Evolutionary conservation across 2,113 vertebrate genomes (phyloP), one percentile per base, ranked within the genome.

Genomic region (Ardeotis arabs): DNA sequence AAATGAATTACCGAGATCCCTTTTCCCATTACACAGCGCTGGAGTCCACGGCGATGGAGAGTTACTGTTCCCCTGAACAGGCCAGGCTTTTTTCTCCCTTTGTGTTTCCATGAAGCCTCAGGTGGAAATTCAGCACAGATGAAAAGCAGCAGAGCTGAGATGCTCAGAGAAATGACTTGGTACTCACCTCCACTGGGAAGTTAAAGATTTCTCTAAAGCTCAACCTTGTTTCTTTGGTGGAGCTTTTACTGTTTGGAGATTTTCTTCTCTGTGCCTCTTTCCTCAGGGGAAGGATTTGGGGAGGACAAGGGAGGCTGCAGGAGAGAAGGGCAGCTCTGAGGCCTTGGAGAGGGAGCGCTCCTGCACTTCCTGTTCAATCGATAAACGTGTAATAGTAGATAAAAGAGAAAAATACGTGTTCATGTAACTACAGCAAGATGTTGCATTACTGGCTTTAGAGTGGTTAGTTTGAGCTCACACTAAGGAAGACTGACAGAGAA

Each of bases 1-100:
- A 8, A 33, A 27, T 37, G 9, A 2, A 39, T 53, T 45, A 17
- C 50, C 47, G 67, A 20, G 35, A 35, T 14, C 58, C 39, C 66
- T 35, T 29, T 69, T 23, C 27, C 13, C 4, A 35, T 31, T 31
- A 4, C 22, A 0, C 29, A n/a, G 75, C 41, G 7, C 27, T 33
- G 3, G 44, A n/a, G 33, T 3, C 31, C 29, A 2, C 0, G 0
- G 50, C 9, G 78, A 12, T 23, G 37, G 53, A 60, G 45, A 44
- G 69, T 41, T 90, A 79, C 3, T 24, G 9, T 44, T 74, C 12
- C 39, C 19, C 62, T 49, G 29, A 27, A 93, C 89, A 52, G 39
- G 39, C 3, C 9, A 13, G 14, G 6, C 3, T 4, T 58, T 58
- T 33, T 35, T 4, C 6, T 87, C 23, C 37, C 58, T 35, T 11